phyloP scores from a whole-genome alignment of 2,888 invertebrate genomes.

The Ophraella communa region DNA sequence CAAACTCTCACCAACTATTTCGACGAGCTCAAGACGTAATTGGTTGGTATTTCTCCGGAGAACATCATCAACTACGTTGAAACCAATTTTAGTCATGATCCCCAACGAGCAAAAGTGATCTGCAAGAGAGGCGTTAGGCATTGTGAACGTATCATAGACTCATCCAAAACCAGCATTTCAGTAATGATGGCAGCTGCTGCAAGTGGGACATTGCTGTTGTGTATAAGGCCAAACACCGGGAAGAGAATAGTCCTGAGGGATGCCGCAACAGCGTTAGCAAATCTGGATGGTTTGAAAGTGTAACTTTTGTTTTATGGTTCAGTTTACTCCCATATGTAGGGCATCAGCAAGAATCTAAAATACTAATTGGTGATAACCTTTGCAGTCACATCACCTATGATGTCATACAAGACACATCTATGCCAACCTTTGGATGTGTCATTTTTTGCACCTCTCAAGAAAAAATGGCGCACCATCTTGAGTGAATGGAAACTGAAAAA shows the following conservation, averaged over 20 bases:
- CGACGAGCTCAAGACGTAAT: background rate
- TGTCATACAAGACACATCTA: conserved; percentile 43
- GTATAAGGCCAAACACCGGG: conserved; percentile 46
- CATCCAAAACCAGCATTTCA: conserved; percentile 23
- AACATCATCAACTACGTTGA: conserved; percentile 32
- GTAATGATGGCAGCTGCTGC: conserved; percentile 28
- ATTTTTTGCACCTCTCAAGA: conserved; percentile 42
- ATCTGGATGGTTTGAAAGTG: conserved; percentile 43
- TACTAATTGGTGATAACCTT: conserved; percentile 51
- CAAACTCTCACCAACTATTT: conserved; percentile 2
- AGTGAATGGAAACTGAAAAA: conserved; percentile 33
- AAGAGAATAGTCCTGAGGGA: conserved; percentile 41
- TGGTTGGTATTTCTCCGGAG: conserved; percentile 14
- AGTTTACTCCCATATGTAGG: conserved; percentile 40
- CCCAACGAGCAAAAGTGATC: conserved; percentile 35
- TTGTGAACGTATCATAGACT: conserved; percentile 40
- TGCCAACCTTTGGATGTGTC: conserved; percentile 40
- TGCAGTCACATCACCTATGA: conserved; percentile 42
- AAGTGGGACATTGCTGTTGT: conserved; percentile 30
- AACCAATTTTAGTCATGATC: conserved; percentile 31
- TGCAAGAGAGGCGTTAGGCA: conserved; percentile 21
- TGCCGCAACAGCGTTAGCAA: conserved; percentile 44
- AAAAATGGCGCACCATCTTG: conserved; percentile 35
- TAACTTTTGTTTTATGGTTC: conserved; percentile 42
- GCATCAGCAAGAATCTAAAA: conserved; percentile 46